phyloP scores from a whole-genome alignment of 1,140 invertebrate species.

The Zophobas morio region DNA sequence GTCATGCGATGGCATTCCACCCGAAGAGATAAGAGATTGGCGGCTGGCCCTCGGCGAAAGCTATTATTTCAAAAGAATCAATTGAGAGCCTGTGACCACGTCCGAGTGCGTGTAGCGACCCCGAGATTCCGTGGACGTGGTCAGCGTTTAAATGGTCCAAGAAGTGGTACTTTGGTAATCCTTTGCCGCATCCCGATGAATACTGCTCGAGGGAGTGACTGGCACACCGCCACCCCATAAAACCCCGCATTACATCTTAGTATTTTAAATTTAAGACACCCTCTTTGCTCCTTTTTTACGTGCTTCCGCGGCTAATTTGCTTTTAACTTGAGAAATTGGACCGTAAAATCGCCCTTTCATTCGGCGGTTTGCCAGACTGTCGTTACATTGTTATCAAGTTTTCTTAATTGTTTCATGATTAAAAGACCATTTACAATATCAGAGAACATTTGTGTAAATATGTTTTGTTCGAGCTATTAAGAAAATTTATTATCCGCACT shows the following conservation, averaged over 20 bases:
- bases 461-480: too few species aligned
- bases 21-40: constrained; percentile 29
- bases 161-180: constrained; percentile 33
- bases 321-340: constrained; percentile 30
- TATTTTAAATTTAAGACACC: constrained; percentile 51
- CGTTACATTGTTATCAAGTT: constrained; percentile 23
- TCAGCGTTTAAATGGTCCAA: constrained; percentile 37
- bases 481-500: too few species aligned
- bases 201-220: constrained; percentile 32
- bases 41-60: constrained; percentile 11
- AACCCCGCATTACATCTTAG: constrained; percentile 46
- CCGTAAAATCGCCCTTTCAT: constrained; percentile 30
- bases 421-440: not conserved
- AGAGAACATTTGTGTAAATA: not conserved
- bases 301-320: constrained; percentile 46
- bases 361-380: constrained; percentile 21
- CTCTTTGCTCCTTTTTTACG: constrained; percentile 45
- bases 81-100: constrained; percentile 48
- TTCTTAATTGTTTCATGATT: constrained; percentile 21
- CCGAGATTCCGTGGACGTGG: constrained; percentile 47
- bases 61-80: constrained; percentile 52
- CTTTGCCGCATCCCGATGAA: constrained; percentile 37
- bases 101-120: constrained; percentile 50
- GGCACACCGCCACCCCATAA: constrained; percentile 47
- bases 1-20: constrained; percentile 2